Base-by-base conservation (phyloP, 2,113 vertebrate genomes). In the Cyrtonyx montezumae region DNA sequence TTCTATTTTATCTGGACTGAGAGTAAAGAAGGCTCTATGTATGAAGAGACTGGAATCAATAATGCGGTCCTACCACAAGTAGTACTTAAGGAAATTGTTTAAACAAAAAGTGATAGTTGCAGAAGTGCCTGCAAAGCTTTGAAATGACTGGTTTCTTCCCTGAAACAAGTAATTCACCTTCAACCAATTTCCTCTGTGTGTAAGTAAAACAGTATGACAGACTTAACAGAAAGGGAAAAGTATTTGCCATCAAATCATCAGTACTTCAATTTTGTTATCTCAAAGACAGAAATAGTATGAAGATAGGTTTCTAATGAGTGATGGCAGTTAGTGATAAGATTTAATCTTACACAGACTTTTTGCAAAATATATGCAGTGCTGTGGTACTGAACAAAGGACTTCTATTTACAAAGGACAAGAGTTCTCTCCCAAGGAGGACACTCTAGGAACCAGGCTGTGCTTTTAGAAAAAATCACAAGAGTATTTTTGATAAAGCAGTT, bases 181-280 rank as follows among this genome's bases (percentile, higher is more conserved):
- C 90, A 89, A 91, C 94, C 42, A 88, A 86, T 86, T 55, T 78
- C 45, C 15, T 78, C 67, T 43, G 21, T 10, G 30, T n/a, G 37
- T n/a, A 91, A 86, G 84, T 67, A 58, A 77, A 91, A 90, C 79
- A 74, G 90, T 89, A 82, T 62, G 68, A 51, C 74, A 80, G 51
- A 25, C 59, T 75, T 82, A 45, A 26, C 65, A 63, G 9, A 91
- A 61, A 67, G 32, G 67, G 51, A 59, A 53, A 94, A 87, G 45
- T 79, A 88, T 53, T 73, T 75, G 77, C 36, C 87, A 94, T 74
- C 92, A 82, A 68, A 87, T 42, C 75, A 85, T 77, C 8, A 10
- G 70, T 65, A 66, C 77, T 85, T 91, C 77, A 75, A 2, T 62
- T 70, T 55, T 79, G 82, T 91, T 94, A 86, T 78, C 90, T 90